Conservation (phyloP, 2,888 invertebrate genomes). For the Salpingus planirostris region DNA sequence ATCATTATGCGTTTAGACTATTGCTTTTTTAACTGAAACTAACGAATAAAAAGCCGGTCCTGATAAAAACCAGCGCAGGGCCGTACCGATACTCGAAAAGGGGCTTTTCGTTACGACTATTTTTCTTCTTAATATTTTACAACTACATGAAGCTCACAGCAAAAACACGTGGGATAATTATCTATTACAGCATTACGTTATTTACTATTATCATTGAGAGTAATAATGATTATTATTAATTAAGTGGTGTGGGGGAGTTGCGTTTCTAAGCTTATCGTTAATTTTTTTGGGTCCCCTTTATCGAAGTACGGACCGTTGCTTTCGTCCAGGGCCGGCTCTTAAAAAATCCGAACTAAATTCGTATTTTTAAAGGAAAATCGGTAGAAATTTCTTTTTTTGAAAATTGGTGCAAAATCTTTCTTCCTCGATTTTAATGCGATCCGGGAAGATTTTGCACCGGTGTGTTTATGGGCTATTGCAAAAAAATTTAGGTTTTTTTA, state of each 20-base stretch:
- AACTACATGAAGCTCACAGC: no score
- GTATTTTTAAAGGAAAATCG: conserved; percentile 28
- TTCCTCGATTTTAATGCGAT: not conserved
- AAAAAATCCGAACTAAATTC: conserved; percentile 29
- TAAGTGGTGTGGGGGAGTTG: conserved; percentile 6
- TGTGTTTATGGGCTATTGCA: conserved; percentile 42
- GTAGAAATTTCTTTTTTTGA: conserved; percentile 28
- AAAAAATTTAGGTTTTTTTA: conserved; percentile 34
- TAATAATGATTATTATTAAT: conserved; percentile 8
- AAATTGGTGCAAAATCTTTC: conserved; percentile 22
- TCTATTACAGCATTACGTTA: no score
- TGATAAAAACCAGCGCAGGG: conserved; percentile 16
- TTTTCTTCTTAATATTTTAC: no score
- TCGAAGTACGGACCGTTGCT: conserved; percentile 18
- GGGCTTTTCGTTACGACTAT: conserved; percentile 26
- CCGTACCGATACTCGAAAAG: conserved; percentile 11
- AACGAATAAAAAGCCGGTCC: no score
- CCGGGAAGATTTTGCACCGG: conserved; percentile 17
- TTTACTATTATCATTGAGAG: no score
- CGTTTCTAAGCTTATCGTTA: conserved; percentile 14
- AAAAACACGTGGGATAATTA: no score
- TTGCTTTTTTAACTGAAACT: conserved; percentile 38
- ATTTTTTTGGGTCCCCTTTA: conserved; percentile 29
- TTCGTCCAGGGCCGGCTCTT: conserved; percentile 15
- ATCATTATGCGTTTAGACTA: conserved; percentile 41